Conservation (phyloP, 1,140 invertebrate species). For the Aphelenchoides besseyi region DNA sequence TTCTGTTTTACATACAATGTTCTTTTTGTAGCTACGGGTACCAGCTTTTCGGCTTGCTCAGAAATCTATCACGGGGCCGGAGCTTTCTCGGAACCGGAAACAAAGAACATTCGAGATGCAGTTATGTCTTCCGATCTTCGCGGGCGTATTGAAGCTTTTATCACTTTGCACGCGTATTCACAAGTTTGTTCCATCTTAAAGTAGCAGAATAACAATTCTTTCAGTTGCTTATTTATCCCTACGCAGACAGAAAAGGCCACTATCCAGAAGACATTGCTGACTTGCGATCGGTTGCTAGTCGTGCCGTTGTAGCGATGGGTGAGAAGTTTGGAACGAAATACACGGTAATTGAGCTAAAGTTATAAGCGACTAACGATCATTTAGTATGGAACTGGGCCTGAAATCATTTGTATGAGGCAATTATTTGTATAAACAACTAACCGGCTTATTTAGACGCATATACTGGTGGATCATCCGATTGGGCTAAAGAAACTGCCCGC, state of each 20-base stretch:
- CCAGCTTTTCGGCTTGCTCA: slow-evolving; percentile 60
- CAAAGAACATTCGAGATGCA: slow-evolving; percentile 53
- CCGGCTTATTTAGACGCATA: no score
- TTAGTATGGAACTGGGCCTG: slow-evolving; percentile 55
- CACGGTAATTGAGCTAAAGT: no score
- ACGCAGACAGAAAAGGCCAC: slow-evolving; percentile 46
- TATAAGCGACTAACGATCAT: no score
- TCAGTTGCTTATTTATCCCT: slow-evolving; percentile 54
- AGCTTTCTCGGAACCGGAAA: slow-evolving; percentile 61
- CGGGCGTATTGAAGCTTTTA: slow-evolving; percentile 52
- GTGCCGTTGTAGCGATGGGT: slow-evolving; percentile 52
- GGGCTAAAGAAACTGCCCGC: slow-evolving; percentile 59
- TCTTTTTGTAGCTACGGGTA: slow-evolving; percentile 40
- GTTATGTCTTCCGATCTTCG: slow-evolving; percentile 45
- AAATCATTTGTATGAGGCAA: no score
- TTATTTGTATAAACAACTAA: no score
- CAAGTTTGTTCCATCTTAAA: background rate
- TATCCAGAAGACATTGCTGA: slow-evolving; percentile 58
- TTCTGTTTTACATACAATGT: background rate
- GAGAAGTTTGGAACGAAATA: slow-evolving; percentile 60
- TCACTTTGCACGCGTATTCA: slow-evolving; percentile 59
- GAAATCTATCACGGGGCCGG: slow-evolving; percentile 58
- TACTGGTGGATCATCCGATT: slow-evolving; percentile 56
- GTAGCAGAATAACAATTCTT: slow-evolving; percentile 6
- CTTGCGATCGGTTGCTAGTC: slow-evolving; percentile 49